A percentile compares a stretch with the other conserved stretches of the same genome.
These are phyloP conservation scores for Anarhynchus alexandrinus DNA, from an alignment of 2,113 vertebrate genomes.

Conservation along the genomic window DNA sequence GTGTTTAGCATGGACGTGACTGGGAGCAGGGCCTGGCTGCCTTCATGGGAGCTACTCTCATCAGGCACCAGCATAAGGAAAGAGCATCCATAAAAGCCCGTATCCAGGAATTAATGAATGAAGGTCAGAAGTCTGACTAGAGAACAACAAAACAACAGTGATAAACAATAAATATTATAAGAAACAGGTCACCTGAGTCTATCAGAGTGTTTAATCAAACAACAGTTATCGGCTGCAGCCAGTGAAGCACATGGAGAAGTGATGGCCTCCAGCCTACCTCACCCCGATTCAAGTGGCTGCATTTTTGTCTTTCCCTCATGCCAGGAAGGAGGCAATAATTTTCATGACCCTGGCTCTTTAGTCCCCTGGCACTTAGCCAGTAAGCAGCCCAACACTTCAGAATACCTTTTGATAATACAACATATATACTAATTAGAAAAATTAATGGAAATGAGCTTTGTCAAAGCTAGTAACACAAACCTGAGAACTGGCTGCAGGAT, in stretches of 20 bases:
- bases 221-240: not conserved
- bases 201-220: not conserved
- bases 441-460: not conserved
- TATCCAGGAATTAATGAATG: not conserved
- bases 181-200: not conserved
- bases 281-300: fast-evolving
- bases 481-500: not conserved
- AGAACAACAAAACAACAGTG: not conserved
- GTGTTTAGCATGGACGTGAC: not conserved
- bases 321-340: not conserved
- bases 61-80: not conserved
- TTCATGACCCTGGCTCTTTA: not conserved
- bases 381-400: not conserved
- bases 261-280: not conserved
- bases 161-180: not conserved
- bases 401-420: not conserved
- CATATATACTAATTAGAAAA: not conserved
- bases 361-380: not conserved
- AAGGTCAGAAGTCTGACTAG: not conserved
- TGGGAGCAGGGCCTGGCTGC: not conserved
- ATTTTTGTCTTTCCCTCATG: not conserved
- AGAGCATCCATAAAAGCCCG: not conserved
- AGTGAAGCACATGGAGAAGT: not conserved
- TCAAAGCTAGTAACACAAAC: not conserved
- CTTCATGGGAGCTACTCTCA: not conserved